Percentiles rank a stretch among this genome's conserved stretches.
Evolutionary conservation across 2,113 vertebrate species (phyloP).

Genomic region (Vidua macroura): DNA sequence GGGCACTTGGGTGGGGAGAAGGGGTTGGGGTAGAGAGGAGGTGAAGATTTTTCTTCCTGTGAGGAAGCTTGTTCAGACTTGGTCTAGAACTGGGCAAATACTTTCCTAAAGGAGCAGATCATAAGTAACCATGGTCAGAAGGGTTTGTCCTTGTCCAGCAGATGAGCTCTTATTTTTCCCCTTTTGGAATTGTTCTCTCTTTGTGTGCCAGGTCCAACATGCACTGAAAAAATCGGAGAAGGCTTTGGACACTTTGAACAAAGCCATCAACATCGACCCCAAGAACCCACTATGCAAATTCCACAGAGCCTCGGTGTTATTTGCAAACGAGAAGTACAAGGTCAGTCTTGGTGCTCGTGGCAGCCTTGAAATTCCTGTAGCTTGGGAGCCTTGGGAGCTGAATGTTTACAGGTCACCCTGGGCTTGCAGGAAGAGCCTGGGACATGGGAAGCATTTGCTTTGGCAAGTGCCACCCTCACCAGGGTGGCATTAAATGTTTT

Average conservation of each 20-base stretch:
- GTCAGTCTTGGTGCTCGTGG: slow-evolving; percentile 53
- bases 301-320: slow-evolving; percentile 95
- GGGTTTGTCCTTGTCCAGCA: background rate
- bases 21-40: background rate
- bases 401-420: fast-evolving
- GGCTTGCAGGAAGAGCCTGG: background rate
- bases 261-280: slow-evolving; percentile 94
- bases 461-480: background rate
- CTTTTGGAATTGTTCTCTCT: background rate
- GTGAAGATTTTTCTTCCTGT: background rate
- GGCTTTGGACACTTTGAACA: slow-evolving; percentile 95
- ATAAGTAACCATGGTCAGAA: background rate
- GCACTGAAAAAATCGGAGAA: slow-evolving; percentile 96
- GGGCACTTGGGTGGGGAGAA: background rate
- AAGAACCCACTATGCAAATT: slow-evolving; percentile 99
- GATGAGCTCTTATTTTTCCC: background rate
- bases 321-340: slow-evolving; percentile 98
- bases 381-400: background rate
- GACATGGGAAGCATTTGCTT: background rate
- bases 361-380: background rate
- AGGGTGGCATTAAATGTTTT: background rate
- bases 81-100: background rate
- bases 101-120: background rate
- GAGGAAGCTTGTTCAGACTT: background rate
- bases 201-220: slow-evolving; percentile 86